Evolutionary conservation across 2,888 invertebrate genomes (phyloP).

Genomic region (Nephrotoma appendiculata): DNA sequence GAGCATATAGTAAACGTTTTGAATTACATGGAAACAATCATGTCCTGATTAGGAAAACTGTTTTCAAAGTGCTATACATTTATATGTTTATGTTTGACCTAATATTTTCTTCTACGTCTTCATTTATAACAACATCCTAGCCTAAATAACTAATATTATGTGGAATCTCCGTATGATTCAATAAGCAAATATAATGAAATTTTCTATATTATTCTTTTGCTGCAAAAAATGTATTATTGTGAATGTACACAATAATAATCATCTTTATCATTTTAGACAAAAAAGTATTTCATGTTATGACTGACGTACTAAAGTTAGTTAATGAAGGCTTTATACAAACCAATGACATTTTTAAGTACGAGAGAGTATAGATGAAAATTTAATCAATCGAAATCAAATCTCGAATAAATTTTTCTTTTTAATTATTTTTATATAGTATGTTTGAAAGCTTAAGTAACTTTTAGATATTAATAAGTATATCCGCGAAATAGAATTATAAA

Average conservation of each 20-base stretch:
- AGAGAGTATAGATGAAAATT: not conserved
- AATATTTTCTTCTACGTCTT: not conserved
- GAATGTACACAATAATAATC: not conserved
- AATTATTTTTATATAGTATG: too few species aligned
- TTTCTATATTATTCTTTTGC: not conserved
- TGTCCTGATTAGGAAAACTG: not conserved
- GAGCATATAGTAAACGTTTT: not conserved
- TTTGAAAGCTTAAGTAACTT: too few species aligned
- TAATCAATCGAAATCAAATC: not conserved
- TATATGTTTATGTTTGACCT: not conserved
- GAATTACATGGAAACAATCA: not conserved
- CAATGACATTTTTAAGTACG: not conserved
- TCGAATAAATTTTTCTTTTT: too few species aligned
- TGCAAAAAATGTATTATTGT: not conserved
- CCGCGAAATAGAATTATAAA: too few species aligned
- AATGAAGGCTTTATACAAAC: not conserved
- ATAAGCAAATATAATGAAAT: not conserved
- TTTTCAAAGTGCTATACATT: not conserved
- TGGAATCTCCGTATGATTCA: not conserved
- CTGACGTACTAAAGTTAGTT: not conserved
- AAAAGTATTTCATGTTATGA: not conserved
- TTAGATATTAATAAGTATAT: too few species aligned
- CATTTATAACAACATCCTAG: not conserved
- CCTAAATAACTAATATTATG: not conserved
- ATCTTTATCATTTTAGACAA: not conserved